These are phyloP conservation scores for Mionectes olivaceus DNA, from an alignment of 2,797 vertebrate genomes.

Conservation along the genomic window DNA sequence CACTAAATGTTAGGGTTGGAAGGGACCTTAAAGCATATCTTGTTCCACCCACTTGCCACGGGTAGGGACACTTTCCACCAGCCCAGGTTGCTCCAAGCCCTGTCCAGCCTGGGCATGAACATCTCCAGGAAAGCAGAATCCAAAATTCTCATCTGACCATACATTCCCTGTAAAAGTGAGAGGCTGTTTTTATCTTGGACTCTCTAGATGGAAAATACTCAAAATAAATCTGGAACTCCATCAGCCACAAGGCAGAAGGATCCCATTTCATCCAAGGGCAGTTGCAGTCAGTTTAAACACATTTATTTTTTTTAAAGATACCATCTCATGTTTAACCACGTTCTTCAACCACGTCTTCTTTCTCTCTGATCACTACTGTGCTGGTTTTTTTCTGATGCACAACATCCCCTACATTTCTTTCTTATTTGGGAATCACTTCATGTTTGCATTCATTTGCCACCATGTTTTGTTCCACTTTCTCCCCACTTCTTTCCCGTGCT, in stretches of 20 bases:
- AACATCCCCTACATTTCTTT: neutral
- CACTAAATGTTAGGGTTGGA: neutral
- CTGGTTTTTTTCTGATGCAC: neutral
- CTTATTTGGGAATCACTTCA: neutral
- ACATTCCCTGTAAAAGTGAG: neutral
- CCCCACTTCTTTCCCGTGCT: neutral
- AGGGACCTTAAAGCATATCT: neutral
- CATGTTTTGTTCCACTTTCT: neutral
- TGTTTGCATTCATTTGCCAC: neutral
- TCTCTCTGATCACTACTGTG: neutral
- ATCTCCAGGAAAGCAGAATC: neutral
- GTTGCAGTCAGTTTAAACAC: neutral
- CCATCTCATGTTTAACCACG: neutral
- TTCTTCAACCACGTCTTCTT: neutral
- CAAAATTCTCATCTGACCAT: neutral
- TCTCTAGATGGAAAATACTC: neutral
- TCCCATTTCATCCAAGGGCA: neutral
- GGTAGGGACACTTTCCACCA: fast-evolving
- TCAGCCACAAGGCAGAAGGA: neutral
- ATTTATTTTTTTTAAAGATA: neutral
- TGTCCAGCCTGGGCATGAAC: fast-evolving
- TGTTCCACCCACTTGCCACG: neutral
- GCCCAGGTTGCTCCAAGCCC: neutral
- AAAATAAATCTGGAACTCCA: neutral
- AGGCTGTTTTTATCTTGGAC: fast-evolving